These are phyloP conservation scores for Pipa parva DNA, from an alignment of 2,113 vertebrate genomes.

Conservation along the genomic window DNA sequence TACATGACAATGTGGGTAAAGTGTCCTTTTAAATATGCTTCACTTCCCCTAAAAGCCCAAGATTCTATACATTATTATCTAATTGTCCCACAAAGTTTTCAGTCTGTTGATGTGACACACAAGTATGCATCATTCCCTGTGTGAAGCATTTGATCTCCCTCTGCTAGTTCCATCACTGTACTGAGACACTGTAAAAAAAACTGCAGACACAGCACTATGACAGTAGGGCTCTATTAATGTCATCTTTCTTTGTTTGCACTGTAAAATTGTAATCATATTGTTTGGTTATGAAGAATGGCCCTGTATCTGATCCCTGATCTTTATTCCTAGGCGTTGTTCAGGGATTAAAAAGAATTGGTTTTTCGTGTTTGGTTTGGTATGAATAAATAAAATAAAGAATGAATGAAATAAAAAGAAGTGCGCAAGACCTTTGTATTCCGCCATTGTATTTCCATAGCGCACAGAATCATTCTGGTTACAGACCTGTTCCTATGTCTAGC, in stretches of 20 bases:
- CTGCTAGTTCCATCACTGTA: not conserved
- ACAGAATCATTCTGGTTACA: too few relatives aligned
- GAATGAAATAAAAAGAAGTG: constrained; percentile 3
- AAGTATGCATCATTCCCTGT: not conserved
- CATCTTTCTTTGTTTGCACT: constrained; percentile 28
- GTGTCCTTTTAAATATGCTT: too few relatives aligned
- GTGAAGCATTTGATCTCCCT: not conserved
- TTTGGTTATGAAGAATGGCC: constrained; percentile 35
- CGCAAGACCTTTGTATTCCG: too few relatives aligned
- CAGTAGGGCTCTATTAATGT: constrained; percentile 17
- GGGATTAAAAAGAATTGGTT: constrained; percentile 31
- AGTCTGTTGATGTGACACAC: too few relatives aligned
- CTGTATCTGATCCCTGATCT: constrained; percentile 41
- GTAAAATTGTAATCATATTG: constrained; percentile 32
- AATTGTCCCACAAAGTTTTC: too few relatives aligned
- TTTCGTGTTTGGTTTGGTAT: constrained; percentile 16
- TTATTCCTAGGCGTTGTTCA: constrained; percentile 23
- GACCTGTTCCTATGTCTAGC: too few relatives aligned
- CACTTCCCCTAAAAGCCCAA: too few relatives aligned
- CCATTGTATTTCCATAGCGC: too few relatives aligned
- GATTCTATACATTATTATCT: too few relatives aligned
- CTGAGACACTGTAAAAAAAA: too few relatives aligned
- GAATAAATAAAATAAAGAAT: constrained; percentile 29
- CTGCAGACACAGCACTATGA: constrained; percentile 1
- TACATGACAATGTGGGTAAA: too few relatives aligned